Percentiles rank a stretch among this genome's conserved stretches.
Evolutionary conservation across 2,797 vertebrate species (phyloP).

Genomic region (Artibeus lituratus): DNA sequence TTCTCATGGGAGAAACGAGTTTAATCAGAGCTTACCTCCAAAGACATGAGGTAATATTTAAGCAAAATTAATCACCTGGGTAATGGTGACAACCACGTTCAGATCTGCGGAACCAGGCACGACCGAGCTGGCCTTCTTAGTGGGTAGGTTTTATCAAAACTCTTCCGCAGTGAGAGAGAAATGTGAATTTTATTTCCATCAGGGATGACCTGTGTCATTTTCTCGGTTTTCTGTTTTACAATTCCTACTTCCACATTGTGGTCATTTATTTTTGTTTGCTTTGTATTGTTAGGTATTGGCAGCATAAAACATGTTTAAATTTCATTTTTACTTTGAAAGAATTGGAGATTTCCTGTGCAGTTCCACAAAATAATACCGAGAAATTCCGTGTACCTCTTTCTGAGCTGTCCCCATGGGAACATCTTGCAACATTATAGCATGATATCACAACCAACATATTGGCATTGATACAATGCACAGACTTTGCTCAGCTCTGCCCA

Average conservation of each 20-base stretch:
- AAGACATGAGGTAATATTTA: not conserved
- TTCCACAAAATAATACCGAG: not conserved
- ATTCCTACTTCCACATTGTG: not conserved
- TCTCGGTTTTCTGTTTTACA: not conserved
- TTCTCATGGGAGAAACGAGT: not conserved
- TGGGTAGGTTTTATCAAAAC: not conserved
- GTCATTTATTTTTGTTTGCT: not conserved
- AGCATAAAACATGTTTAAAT: not conserved
- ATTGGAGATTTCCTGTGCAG: not conserved
- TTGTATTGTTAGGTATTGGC: not conserved
- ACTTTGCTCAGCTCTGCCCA: not conserved
- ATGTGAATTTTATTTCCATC: not conserved
- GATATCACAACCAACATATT: not conserved
- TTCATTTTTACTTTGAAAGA: not conserved
- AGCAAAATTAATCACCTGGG: not conserved
- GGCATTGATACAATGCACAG: not conserved
- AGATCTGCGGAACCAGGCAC: not conserved
- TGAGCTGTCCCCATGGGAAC: not conserved
- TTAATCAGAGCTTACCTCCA: not conserved
- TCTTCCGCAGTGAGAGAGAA: not conserved
- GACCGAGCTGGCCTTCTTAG: not conserved
- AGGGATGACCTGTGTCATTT: not conserved
- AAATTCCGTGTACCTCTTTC: not conserved
- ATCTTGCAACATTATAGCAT: not conserved
- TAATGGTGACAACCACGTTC: not conserved